Conservation (phyloP, 1,140 invertebrate species). For the Drosophila pruinosa region DNA sequence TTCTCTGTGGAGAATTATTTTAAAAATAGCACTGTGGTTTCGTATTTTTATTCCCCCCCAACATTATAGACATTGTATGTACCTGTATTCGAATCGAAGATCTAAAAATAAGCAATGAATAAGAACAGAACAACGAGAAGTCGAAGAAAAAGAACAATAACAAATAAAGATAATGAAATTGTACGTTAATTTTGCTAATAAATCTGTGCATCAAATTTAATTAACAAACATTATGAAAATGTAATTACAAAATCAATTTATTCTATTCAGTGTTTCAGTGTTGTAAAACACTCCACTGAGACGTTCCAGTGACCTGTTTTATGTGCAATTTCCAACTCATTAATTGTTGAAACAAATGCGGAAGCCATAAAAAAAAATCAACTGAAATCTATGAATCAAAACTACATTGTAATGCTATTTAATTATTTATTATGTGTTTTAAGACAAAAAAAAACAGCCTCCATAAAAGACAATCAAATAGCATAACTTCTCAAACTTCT, state of each 20-base stretch:
- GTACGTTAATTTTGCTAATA: conserved; percentile 33
- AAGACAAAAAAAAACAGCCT: conserved; percentile 37
- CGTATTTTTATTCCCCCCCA: background rate
- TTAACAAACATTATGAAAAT: conserved; percentile 26
- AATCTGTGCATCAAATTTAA: conserved; percentile 39
- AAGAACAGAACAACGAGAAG: background rate
- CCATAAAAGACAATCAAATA: conserved; percentile 35
- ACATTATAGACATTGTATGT: background rate
- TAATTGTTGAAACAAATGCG: conserved; percentile 30
- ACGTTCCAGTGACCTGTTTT: conserved; percentile 58
- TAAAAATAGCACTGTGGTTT: conserved; percentile 32
- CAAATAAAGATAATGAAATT: conserved; percentile 33
- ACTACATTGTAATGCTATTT: conserved; percentile 61
- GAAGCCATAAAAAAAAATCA: conserved; percentile 25
- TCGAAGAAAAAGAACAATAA: background rate
- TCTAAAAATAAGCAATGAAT: conserved; percentile 40
- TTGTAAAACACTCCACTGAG: background rate
- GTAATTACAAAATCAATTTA: conserved; percentile 22
- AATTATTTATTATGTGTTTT: conserved; percentile 57
- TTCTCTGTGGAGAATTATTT: conserved; percentile 37
- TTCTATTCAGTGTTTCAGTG: background rate
- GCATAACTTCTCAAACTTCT: conserved; percentile 15
- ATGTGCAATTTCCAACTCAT: conserved; percentile 1
- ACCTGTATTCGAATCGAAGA: conserved; percentile 13
- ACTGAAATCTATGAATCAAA: conserved; percentile 24